Base-by-base conservation (phyloP, 2,888 invertebrate genomes). In the Hirudinaria manillensis region DNA sequence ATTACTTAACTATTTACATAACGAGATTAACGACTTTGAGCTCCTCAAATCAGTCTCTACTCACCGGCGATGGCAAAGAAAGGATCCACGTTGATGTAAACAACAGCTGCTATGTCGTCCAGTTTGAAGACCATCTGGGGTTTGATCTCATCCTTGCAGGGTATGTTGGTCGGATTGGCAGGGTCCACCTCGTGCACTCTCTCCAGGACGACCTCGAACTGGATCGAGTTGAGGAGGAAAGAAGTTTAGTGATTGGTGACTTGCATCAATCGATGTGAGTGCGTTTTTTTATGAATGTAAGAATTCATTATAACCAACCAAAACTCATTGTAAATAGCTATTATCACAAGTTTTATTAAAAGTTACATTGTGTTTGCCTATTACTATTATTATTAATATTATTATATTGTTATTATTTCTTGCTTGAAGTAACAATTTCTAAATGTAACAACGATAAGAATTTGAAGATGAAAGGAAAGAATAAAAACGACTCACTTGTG, bases 171-270 rank as follows among this genome's bases (percentile, higher is more conserved):
- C 13, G 73, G 34, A 65, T 73, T 32, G 3, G 4, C 4, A 7
- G 19, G 36, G 34, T 73, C 56, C 65, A 73, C 73, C 27, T 36
- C n/a, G 27, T 73, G 73, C 1, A 56, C 56, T 55, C 65, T 73
- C 16, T 73, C 73, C 34, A 73, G 19, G 13, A 65, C 38, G 2
- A 73, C 38, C n/a, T 55, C 27, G 38, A 73, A 45, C 73, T 73
- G 65, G 3, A 38, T 29, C 16, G 24, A 36, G 6, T 6, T 7
- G 36, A n/a, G n/a, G n/a, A n/a, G n/a, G n/a, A n/a, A n/a, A n/a
- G n/a, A n/a, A 13, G 66, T 16, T n/a, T 66, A 27, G 27, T 21
- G 27, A 66, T 16, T 24, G 16, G 13, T 21, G 24, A 21, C 68
- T 36, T 10, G 29, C 53, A 53, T 53, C 16, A 53, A 53, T 19